Base-by-base conservation (phyloP, 2,113 vertebrate genomes). In the Aix galericulata region DNA sequence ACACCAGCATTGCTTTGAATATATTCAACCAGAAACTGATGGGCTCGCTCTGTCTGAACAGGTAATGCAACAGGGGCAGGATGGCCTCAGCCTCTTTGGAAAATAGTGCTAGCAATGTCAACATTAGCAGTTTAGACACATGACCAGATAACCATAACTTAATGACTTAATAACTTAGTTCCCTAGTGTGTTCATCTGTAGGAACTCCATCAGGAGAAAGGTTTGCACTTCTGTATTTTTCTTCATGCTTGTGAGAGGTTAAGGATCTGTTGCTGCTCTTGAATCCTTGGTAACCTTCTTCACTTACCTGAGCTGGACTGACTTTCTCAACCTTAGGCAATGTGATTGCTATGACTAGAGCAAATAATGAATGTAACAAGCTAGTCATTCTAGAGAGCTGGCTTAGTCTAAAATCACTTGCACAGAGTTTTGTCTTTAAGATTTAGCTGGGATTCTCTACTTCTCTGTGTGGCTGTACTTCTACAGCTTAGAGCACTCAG, bases 41-140 rank as follows among this genome's bases (percentile, higher is more conserved):
- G 83, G 96, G 96, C 48, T 97, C 97, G 0, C 92, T 98, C 8
- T 98, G 98, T 91, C 94, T 98, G 73, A 97, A 98, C 93, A 98
- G 98, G 98, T 98, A 98, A 98, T 81, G 53, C 29, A 66, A 17
- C n/a, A 44, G 36, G 50, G 22, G 46, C n/a, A 68, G 21, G 67
- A 32, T 73, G 20, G 23, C 31, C 48, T 15, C 40, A 72, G 66
- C 26, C n/a, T 13, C 36, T 56, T 76, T 76, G 32, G 40, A 75
- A 90, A 53, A 38, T 31, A 46, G 25, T 4, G 18, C 68, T 74
- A 58, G 67, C 48, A 69, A 89, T 52, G 42, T 17, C 9, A 83
- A 42, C 17, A 5, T 73, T 75, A 73, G 46, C 55, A 48, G 23
- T 66, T 93, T 23, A 91, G 36, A 60, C 17, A 50, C 14, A 50